phyloP scores from a whole-genome alignment of 2,888 invertebrate species.

The Brenthis daphne region DNA sequence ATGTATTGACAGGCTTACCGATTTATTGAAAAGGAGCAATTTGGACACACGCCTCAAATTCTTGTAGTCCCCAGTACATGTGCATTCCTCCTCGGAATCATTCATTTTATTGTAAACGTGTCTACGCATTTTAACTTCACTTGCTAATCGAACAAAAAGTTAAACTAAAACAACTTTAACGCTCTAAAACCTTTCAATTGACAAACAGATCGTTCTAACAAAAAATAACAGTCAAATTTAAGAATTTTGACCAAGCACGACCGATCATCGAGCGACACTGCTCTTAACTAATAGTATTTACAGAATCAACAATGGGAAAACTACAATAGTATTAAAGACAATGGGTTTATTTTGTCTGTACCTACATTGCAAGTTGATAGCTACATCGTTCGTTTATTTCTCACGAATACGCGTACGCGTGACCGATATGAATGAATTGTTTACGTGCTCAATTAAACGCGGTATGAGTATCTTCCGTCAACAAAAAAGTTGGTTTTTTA shows the following conservation, averaged over 20 bases:
- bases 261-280: conserved; percentile 38
- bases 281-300: conserved; percentile 42
- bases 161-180: conserved; percentile 7
- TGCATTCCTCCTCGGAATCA: conserved; percentile 54
- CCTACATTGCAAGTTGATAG: no score
- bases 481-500: no score
- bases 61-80: conserved; percentile 51
- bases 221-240: not conserved
- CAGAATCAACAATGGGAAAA: conserved; percentile 37
- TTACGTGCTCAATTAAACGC: not conserved
- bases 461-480: not conserved
- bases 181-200: not conserved
- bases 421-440: not conserved
- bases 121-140: conserved; percentile 55
- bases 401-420: conserved; percentile 45
- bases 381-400: conserved; percentile 7
- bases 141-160: conserved; percentile 21
- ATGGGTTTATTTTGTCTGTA: conserved; percentile 37
- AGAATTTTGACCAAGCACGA: conserved; percentile 36
- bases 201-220: not conserved
- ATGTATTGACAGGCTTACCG: conserved; percentile 52
- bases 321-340: conserved; percentile 43
- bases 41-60: conserved; percentile 62
- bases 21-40: conserved; percentile 56
- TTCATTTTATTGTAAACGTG: conserved; percentile 50